phyloP scores from a whole-genome alignment of 2,888 invertebrate genomes.

The Anthrax anthrax region DNA sequence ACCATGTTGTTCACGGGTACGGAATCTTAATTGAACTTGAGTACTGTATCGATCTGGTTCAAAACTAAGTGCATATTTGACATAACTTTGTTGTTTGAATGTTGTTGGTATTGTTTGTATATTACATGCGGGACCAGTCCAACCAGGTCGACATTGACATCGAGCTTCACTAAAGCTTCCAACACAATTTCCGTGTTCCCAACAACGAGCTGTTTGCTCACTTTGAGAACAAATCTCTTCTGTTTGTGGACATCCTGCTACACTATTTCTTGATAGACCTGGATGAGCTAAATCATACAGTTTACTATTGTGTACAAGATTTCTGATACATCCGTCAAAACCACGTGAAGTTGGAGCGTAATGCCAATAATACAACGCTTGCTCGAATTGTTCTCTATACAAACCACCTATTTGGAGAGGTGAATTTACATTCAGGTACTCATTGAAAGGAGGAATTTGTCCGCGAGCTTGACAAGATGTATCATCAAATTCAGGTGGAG shows the following conservation, averaged over 20 bases:
- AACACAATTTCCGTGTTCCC: constrained; percentile 89
- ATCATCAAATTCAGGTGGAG: constrained; percentile 76
- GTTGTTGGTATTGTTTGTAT: constrained; percentile 79
- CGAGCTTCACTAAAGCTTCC: constrained; percentile 78
- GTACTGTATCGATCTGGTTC: constrained; percentile 86
- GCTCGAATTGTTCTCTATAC: constrained; percentile 79
- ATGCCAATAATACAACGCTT: constrained; percentile 78
- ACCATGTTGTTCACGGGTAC: constrained; percentile 85
- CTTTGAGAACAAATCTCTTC: constrained; percentile 84
- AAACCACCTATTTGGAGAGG: constrained; percentile 91
- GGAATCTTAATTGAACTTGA: constrained; percentile 83
- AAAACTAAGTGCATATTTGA: constrained; percentile 91
- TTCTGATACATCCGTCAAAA: constrained; percentile 92
- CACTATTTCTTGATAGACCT: constrained; percentile 71
- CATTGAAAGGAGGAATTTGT: constrained; percentile 85
- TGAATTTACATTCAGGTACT: constrained; percentile 89
- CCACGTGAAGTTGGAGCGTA: constrained; percentile 79
- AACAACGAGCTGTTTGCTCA: constrained; percentile 71
- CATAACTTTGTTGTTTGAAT: constrained; percentile 86
- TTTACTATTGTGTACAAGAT: constrained; percentile 89
- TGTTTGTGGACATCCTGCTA: constrained; percentile 83
- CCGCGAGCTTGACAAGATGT: constrained; percentile 81
- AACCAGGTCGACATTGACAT: constrained; percentile 92
- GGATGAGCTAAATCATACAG: constrained; percentile 92
- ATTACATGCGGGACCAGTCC: constrained; percentile 80